These are phyloP conservation scores for Caradrina clavipalpis DNA, from an alignment of 2,888 invertebrate genomes.

Conservation along the genomic window DNA sequence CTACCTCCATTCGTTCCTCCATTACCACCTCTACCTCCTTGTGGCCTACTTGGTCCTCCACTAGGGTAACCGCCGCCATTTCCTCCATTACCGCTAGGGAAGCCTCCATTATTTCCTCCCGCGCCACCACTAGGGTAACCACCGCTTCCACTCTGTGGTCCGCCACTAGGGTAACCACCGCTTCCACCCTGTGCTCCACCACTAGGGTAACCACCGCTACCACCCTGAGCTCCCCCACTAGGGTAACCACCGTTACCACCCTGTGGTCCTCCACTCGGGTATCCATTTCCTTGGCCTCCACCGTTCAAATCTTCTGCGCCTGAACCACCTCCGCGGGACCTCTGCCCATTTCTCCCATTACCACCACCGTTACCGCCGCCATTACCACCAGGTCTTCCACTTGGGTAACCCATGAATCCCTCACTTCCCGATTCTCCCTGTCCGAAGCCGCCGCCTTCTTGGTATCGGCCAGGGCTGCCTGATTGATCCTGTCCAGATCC, in stretches of 20 bases:
- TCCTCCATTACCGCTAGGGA: slow-evolving; percentile 19
- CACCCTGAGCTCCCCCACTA: slow-evolving; percentile 56
- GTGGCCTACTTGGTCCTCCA: slow-evolving; percentile 64
- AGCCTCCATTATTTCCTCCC: slow-evolving; percentile 39
- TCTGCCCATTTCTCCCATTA: slow-evolving; percentile 26
- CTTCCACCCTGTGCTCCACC: slow-evolving; percentile 52
- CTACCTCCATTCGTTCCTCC: slow-evolving; percentile 65
- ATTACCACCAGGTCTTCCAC: slow-evolving; percentile 68
- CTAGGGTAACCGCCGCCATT: slow-evolving; percentile 66
- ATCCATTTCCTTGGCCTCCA: slow-evolving; percentile 54
- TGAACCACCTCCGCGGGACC: slow-evolving; percentile 36
- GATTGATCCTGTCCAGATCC: slow-evolving; percentile 64
- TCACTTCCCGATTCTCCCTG: slow-evolving; percentile 51
- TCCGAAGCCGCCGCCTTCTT: slow-evolving; percentile 65
- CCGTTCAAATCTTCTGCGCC: slow-evolving; percentile 49
- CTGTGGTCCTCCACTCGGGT: slow-evolving; percentile 50
- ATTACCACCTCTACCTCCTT: slow-evolving; percentile 58
- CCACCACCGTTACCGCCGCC: slow-evolving; percentile 64
- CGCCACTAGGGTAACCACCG: slow-evolving; percentile 50
- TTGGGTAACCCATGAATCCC: slow-evolving; percentile 68
- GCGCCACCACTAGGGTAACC: slow-evolving; percentile 46
- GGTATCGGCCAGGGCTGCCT: slow-evolving; percentile 59
- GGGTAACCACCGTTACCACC: slow-evolving; percentile 56
- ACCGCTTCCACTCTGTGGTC: slow-evolving; percentile 40
- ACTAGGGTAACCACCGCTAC: slow-evolving; percentile 49